These are phyloP conservation scores for Ctena decussata DNA, from an alignment of 2,888 invertebrate species.

Conservation along the genomic window DNA sequence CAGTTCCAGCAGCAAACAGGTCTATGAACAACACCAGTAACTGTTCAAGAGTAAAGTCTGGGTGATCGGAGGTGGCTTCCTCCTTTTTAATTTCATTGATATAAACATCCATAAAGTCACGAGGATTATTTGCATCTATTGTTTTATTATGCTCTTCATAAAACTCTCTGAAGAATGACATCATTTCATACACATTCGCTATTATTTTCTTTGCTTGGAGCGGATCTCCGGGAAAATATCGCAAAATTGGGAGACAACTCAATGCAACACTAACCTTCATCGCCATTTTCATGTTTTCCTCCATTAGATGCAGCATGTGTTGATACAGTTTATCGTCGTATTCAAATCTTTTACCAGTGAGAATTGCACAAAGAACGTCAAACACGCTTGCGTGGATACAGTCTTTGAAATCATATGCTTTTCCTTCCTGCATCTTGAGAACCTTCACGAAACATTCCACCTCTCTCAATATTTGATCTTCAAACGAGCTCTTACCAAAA, in stretches of 20 bases:
- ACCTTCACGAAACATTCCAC: conserved; percentile 42
- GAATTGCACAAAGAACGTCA: conserved; percentile 52
- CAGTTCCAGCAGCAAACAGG: conserved; percentile 58
- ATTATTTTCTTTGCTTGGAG: no score
- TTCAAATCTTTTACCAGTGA: conserved; percentile 48
- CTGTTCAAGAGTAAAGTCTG: not conserved
- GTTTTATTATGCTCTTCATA: conserved; percentile 48
- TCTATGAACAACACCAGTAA: conserved; percentile 33
- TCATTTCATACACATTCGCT: no score
- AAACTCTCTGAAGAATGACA: not conserved
- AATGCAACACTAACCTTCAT: conserved; percentile 15
- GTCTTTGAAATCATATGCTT: conserved; percentile 22
- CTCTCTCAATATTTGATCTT: conserved; percentile 54
- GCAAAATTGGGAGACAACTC: conserved; percentile 44
- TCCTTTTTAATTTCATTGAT: conserved; percentile 32
- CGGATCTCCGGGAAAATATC: conserved; percentile 46
- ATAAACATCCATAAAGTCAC: conserved; percentile 58
- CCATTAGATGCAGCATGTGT: conserved; percentile 20
- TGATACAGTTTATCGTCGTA: conserved; percentile 38
- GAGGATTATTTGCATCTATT: conserved; percentile 40
- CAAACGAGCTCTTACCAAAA: conserved; percentile 51
- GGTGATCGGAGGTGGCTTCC: no score
- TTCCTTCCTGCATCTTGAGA: conserved; percentile 4
- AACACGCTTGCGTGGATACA: conserved; percentile 32
- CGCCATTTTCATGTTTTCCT: not conserved